Evolutionary conservation across 2,113 vertebrate genomes (phyloP), one percentile per base, ranked within the genome.

Genomic region (Chaetura pelagica): DNA sequence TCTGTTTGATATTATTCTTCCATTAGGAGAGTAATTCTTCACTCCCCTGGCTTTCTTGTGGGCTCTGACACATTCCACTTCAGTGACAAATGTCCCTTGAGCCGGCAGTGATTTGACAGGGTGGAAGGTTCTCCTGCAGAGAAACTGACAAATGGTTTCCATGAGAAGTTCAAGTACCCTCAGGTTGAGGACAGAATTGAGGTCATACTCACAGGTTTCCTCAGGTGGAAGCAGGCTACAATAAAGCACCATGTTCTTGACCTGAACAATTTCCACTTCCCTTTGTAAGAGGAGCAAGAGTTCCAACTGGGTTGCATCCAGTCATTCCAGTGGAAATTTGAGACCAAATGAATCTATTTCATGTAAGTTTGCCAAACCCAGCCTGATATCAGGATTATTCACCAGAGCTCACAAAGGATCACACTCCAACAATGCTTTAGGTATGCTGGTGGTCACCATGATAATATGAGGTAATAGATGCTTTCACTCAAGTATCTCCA

Each of bases 1-100:
- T 96, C 94, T 97, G 97, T 74, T 96, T 83, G 82, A 90, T 69
- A 83, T 97, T 96, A 95, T 71, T 96, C 82, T 87, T 94, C 85
- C 86, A 95, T 95, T 92, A 92, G 81, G 96, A 93, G 94, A 95
- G 90, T 82, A 80, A 78, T 69, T 85, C 55, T 82, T 96, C 71
- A 80, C n/a, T 76, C 54, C 73, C 13, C 83, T 89, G 87, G 67
- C 89, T 95, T 96, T 97, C 74, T 89, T 82, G 73, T 64, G 86
- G 83, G 68, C 35, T 90, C 78, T 57, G 91, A 94, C 76, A 95
- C 94, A 96, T 97, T 97, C 95, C 94, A 94, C 67, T 74, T 81
- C 61, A 73, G 87, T 97, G 96, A 97, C 34, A 69, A 83, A 93
- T 0, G 7, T 84, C 63, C 62, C 90, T 69, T 63, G 90, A 81